Conservation (phyloP, 2,797 vertebrate species). For the Artibeus jamaicensis region DNA sequence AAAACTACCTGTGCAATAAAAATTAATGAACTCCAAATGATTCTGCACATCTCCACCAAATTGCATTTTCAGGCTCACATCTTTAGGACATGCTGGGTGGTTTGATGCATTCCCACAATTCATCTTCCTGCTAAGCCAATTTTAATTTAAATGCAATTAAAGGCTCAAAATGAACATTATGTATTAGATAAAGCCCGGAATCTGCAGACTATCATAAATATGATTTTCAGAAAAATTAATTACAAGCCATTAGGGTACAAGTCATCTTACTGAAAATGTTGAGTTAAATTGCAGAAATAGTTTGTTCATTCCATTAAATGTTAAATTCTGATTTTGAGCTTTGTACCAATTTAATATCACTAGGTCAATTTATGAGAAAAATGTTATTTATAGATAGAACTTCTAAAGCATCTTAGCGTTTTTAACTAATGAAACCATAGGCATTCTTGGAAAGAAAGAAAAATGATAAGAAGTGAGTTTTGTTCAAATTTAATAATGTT, state of each 20-base stretch:
- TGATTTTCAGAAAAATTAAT: constrained; percentile 93
- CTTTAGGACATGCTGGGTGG: constrained; percentile 91
- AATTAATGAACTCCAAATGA: constrained; percentile 97
- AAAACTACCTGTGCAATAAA: constrained; percentile 94
- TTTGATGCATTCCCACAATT: constrained; percentile 92
- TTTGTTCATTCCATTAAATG: constrained; percentile 91
- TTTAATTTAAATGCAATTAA: constrained; percentile 97
- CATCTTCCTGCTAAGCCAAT: constrained; percentile 93
- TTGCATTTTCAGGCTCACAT: constrained; percentile 93
- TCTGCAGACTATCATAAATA: constrained; percentile 91
- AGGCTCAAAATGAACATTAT: constrained; percentile 95
- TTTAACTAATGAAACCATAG: constrained; percentile 74
- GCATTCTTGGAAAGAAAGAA: constrained; percentile 60
- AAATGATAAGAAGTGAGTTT: constrained; percentile 69
- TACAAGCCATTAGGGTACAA: constrained; percentile 95
- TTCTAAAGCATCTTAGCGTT: constrained; percentile 66
- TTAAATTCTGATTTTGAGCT: constrained; percentile 90
- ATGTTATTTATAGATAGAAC: constrained; percentile 76
- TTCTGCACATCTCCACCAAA: constrained; percentile 89
- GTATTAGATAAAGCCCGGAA: constrained; percentile 92
- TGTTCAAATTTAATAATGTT: constrained; percentile 57
- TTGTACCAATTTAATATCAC: constrained; percentile 85
- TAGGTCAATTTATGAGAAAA: constrained; percentile 82
- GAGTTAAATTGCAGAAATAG: constrained; percentile 91
- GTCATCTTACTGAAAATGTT: constrained; percentile 92